Evolutionary conservation across 2,888 invertebrate species (phyloP).

Genomic region (Metacarcinus magister): DNA sequence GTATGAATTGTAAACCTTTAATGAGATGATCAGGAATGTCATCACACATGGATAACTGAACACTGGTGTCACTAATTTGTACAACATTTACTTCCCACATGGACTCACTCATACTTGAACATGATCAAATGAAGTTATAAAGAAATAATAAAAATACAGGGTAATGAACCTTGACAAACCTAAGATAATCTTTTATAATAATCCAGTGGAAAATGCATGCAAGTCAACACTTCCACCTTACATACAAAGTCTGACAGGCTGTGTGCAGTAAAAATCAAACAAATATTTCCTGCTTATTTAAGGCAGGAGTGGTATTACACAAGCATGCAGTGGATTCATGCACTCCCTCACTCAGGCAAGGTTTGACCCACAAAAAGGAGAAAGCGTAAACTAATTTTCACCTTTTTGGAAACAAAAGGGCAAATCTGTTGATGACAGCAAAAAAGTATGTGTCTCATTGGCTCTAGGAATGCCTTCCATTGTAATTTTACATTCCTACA

Average conservation of each 20-base stretch:
- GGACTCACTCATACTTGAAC: background rate
- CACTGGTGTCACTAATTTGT: background rate
- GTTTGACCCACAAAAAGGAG: background rate
- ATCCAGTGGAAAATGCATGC: background rate
- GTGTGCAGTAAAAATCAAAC: background rate
- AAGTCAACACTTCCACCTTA: background rate
- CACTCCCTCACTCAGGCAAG: background rate
- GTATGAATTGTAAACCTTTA: background rate
- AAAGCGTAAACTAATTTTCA: background rate
- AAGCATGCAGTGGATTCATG: background rate
- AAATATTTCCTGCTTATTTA: background rate
- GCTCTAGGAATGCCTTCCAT: too few species aligned
- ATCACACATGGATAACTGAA: background rate
- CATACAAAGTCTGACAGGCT: background rate
- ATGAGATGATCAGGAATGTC: background rate
- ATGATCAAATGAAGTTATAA: background rate
- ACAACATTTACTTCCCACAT: background rate
- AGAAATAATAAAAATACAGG: background rate
- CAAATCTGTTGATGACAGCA: too few species aligned
- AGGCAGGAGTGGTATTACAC: background rate
- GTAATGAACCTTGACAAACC: conserved; percentile 6
- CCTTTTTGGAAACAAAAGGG: background rate
- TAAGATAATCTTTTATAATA: background rate
- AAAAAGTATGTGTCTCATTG: too few species aligned
- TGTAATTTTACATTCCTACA: too few species aligned